Conservation (phyloP, 2,888 invertebrate genomes). For the Orthosia gothica region DNA sequence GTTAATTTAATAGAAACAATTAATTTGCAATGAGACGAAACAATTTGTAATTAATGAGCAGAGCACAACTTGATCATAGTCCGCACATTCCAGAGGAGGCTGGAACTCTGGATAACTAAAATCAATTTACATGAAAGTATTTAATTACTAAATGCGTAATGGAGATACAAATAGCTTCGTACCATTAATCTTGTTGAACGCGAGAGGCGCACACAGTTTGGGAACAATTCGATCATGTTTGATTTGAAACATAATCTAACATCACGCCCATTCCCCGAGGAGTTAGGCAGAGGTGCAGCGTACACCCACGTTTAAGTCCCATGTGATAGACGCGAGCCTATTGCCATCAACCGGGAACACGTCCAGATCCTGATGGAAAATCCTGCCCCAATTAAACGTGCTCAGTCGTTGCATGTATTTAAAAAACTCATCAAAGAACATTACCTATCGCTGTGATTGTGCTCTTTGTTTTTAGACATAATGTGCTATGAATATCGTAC, state of each 20-base stretch:
- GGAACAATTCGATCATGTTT: slow-evolving; percentile 18
- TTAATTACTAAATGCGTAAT: slow-evolving; percentile 41
- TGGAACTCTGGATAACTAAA: slow-evolving; percentile 26
- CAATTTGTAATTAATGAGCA: slow-evolving; percentile 43
- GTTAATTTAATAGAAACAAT: slow-evolving; percentile 15
- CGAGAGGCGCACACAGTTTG: slow-evolving; percentile 19
- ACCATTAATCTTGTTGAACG: slow-evolving; percentile 51
- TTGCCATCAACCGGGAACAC: no score
- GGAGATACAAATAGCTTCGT: slow-evolving; percentile 27
- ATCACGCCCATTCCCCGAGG: no score
- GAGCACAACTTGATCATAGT: slow-evolving; percentile 23
- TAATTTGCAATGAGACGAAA: slow-evolving; percentile 30
- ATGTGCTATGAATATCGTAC: no score
- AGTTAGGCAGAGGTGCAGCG: no score
- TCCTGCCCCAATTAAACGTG: no score
- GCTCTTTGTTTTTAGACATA: no score
- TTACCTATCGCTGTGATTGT: no score
- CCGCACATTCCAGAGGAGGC: slow-evolving; percentile 17
- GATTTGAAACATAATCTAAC: not conserved
- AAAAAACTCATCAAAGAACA: no score
- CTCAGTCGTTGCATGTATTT: no score
- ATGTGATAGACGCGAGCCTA: no score
- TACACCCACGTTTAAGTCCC: no score
- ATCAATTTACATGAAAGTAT: slow-evolving; percentile 58
- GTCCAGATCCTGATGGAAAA: no score